Conservation (phyloP, 2,888 invertebrate genomes). For the Noctuana brunneofusca region DNA sequence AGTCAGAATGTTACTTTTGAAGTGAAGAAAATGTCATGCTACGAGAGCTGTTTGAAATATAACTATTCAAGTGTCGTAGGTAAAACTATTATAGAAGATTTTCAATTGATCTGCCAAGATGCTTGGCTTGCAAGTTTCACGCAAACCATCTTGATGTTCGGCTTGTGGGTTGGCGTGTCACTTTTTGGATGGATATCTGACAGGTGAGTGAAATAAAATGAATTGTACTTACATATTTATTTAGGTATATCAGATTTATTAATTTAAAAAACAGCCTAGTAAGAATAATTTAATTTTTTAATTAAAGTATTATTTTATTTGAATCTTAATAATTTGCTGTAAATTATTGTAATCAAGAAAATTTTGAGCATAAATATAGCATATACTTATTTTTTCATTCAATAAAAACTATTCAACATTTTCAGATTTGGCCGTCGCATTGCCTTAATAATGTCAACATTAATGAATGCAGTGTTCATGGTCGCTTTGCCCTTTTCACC, state of each 20-base stretch:
- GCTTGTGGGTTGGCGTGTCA: conserved; percentile 52
- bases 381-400: neutral
- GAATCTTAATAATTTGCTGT: too few relatives aligned
- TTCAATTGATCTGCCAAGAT: conserved; percentile 55
- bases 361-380: too few relatives aligned
- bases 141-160: conserved; percentile 59
- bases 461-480: conserved; percentile 85
- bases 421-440: conserved; percentile 69
- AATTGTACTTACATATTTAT: neutral
- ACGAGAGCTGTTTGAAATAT: conserved; percentile 54
- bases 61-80: conserved; percentile 47
- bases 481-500: conserved; percentile 85
- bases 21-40: conserved; percentile 52
- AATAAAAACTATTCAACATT: neutral
- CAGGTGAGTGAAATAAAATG: conserved; percentile 46
- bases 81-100: conserved; percentile 52
- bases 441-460: conserved; percentile 85
- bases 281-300: too few relatives aligned
- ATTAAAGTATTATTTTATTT: neutral
- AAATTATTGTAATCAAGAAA: too few relatives aligned
- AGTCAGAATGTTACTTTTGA: conserved; percentile 41
- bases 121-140: conserved; percentile 59
- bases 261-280: too few relatives aligned
- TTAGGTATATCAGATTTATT: too few relatives aligned
- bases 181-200: conserved; percentile 64